Evolutionary conservation across 2,797 vertebrate species (phyloP).

Genomic region (Sternarchorhynchus goeldii): DNA sequence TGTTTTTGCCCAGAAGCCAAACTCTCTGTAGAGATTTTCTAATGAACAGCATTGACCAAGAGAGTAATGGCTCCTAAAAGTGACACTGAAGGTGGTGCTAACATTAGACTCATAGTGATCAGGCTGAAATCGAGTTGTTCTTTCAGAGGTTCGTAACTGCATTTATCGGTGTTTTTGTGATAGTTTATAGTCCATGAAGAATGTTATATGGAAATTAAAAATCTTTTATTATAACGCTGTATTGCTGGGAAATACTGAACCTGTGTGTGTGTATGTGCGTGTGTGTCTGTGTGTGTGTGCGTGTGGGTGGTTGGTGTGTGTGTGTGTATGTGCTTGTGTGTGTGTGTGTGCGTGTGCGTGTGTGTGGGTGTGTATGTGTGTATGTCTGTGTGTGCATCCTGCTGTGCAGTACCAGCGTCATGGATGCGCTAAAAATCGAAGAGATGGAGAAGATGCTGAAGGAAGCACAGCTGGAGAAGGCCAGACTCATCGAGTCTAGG

Average conservation of each 20-base stretch:
- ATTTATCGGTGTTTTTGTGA: too few species aligned
- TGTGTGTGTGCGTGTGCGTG: too few species aligned
- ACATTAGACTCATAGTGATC: conserved; percentile 11
- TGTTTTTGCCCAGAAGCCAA: neutral
- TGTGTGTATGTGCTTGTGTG: neutral
- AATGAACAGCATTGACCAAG: conserved; percentile 6
- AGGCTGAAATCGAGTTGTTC: neutral
- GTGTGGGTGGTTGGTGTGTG: conserved; percentile 12
- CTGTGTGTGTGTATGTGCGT: conserved; percentile 4
- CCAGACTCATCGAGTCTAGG: conserved; percentile 87
- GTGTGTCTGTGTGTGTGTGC: neutral
- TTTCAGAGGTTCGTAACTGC: too few species aligned
- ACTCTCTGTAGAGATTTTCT: conserved; percentile 4
- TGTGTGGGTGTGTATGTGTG: too few species aligned
- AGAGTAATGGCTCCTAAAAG: neutral
- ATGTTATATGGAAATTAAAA: too few species aligned
- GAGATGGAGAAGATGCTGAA: conserved; percentile 98
- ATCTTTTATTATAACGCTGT: too few species aligned
- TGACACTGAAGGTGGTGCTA: conserved; percentile 21
- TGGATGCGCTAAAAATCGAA: conserved; percentile 85
- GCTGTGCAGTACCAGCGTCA: conserved; percentile 78
- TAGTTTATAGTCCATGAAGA: too few species aligned
- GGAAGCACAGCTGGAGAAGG: conserved; percentile 90
- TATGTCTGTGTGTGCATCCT: neutral
- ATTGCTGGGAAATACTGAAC: neutral